Base-by-base conservation (phyloP, 2,797 vertebrate species). In the Limosa lapponica region DNA sequence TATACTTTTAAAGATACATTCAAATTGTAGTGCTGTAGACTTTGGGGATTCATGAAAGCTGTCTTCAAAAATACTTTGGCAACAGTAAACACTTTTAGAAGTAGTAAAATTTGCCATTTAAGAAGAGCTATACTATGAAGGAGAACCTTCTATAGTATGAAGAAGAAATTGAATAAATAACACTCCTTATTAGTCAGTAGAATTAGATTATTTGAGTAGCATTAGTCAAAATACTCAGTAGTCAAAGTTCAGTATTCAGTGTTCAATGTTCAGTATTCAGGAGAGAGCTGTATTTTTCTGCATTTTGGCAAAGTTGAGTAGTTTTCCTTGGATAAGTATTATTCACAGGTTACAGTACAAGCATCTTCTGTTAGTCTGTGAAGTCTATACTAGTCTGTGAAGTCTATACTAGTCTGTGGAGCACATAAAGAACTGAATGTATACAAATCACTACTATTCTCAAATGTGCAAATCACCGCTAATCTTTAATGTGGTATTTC, bases 401-500 rank as follows among this genome's bases (percentile, higher is more conserved):
- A 44, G 28, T n/a, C n/a, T 46, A 22, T 46, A 46, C 20, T 46
- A 46, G 44, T 22, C 44, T 46, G 44, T 46, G 19, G 44, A 44
- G 28, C 30, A 10, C 20, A 1, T 37, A 36, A 49, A 37, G 43
- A 79, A 3, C 16, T 13, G 25, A 57, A 41, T 13, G 24, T 17
- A 5, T 52, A 22, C 0, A 0, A 65, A 34, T 49, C 8, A 3
- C 41, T 61, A 4, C 39, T 44, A 4, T 10, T 55, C 52, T n/a
- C 11, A 36, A 13, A 70, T 18, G 37, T n/a, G 18, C 24, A 48
- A 66, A 51, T 58, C 55, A 20, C 39, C 11, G 2, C 23, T 34
- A 32, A 41, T 17, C 24, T 32, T 70, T 46, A 73, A 36, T 19
- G 28, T 24, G 28, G 13, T 14, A 16, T 62, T 82, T 74, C 22